These are phyloP conservation scores for Daktulosphaira vitifoliae DNA, from an alignment of 1,140 invertebrate genomes.

Conservation along the genomic window DNA sequence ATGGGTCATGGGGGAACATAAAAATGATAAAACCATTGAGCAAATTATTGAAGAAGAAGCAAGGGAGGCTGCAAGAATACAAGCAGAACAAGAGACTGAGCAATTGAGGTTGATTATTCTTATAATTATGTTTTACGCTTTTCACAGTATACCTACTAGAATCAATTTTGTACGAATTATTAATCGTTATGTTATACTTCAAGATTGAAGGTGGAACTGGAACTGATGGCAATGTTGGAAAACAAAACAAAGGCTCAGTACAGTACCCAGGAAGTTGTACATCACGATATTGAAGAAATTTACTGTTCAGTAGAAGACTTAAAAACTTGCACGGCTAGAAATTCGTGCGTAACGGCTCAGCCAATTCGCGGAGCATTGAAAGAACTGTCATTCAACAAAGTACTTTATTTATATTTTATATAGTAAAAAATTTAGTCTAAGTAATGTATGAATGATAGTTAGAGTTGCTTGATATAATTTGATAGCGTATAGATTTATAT, in stretches of 20 bases:
- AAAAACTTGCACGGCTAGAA: constrained; percentile 42
- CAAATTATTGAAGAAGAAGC: constrained; percentile 54
- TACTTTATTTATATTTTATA: constrained; percentile 16
- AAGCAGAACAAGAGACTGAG: constrained; percentile 53
- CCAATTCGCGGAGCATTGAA: constrained; percentile 49
- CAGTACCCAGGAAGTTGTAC: constrained; percentile 39
- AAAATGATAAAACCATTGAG: constrained; percentile 53
- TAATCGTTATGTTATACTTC: neutral
- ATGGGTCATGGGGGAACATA: constrained; percentile 59
- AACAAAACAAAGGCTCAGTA: constrained; percentile 40
- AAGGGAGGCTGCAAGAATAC: constrained; percentile 49
- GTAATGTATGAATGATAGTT: constrained; percentile 3
- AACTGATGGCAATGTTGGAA: constrained; percentile 51
- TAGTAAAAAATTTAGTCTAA: neutral
- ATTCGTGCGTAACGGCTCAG: neutral
- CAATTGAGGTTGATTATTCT: constrained; percentile 48
- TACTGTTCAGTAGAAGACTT: constrained; percentile 57
- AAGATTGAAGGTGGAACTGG: constrained; percentile 45
- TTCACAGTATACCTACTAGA: neutral
- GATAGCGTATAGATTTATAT: neutral
- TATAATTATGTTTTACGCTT: neutral
- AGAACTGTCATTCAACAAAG: constrained; percentile 44
- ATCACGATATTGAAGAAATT: constrained; percentile 46
- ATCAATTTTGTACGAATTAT: neutral
- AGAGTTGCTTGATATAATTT: neutral